Conservation (phyloP, 2,888 invertebrate genomes). For the Pseudococcus jackbeardsleyi region DNA sequence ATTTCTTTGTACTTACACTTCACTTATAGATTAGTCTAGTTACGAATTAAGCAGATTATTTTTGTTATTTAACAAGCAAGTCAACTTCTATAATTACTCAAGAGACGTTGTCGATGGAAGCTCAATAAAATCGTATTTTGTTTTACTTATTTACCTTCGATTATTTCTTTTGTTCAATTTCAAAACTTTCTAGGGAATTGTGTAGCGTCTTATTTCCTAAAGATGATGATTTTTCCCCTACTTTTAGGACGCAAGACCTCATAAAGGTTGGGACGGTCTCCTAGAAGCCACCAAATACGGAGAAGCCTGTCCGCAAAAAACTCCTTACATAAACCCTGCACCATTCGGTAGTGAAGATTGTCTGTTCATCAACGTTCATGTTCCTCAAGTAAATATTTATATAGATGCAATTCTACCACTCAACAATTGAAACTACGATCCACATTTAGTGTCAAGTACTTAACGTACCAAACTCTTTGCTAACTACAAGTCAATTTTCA, state of each 20-base stretch:
- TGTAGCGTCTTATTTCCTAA: not conserved
- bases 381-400: conserved; percentile 51
- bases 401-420: not conserved
- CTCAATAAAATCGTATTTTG: conserved; percentile 8
- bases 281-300: conserved; percentile 49
- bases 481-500: not conserved
- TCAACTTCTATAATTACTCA: not conserved
- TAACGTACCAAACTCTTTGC: not conserved
- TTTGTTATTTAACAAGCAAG: not conserved
- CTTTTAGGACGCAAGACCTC: conserved; percentile 57
- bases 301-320: conserved; percentile 47
- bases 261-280: conserved; percentile 55
- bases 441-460: too few species aligned
- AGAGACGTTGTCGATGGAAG: not conserved
- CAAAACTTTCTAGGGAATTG: not conserved
- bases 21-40: not conserved
- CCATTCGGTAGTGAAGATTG: conserved; percentile 60
- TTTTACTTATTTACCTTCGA: not conserved
- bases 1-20: not conserved
- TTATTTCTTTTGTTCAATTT: not conserved
- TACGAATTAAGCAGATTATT: not conserved
- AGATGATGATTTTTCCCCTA: conserved; percentile 3
- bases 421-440: too few species aligned
- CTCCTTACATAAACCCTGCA: not conserved
- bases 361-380: conserved; percentile 53